phyloP scores from a whole-genome alignment of 2,888 invertebrate species.

The Brachylomia viminalis region DNA sequence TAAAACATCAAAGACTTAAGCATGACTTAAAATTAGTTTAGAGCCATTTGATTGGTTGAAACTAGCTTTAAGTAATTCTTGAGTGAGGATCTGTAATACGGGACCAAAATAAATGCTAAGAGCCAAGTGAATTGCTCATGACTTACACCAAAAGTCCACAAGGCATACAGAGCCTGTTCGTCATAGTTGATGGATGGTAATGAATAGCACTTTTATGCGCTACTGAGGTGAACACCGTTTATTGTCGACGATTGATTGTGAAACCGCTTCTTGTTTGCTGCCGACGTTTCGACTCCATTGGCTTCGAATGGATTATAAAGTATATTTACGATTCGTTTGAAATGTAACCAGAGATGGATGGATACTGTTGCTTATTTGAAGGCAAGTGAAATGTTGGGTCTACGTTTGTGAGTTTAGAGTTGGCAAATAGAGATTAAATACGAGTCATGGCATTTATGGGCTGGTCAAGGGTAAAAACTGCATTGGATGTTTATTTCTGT shows the following conservation, averaged over 20 bases:
- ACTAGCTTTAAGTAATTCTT: too few relatives aligned
- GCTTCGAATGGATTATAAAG: slow-evolving; percentile 68
- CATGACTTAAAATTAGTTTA: too few relatives aligned
- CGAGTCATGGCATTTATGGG: background rate
- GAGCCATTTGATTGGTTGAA: too few relatives aligned
- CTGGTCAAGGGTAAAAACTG: too few relatives aligned
- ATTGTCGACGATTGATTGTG: slow-evolving; percentile 71
- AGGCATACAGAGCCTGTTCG: slow-evolving; percentile 74
- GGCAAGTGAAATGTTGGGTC: slow-evolving; percentile 48
- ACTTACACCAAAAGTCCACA: slow-evolving; percentile 63
- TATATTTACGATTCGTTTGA: slow-evolving; percentile 64
- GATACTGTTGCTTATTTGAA: slow-evolving; percentile 55
- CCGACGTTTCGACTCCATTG: slow-evolving; percentile 67
- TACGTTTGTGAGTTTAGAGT: slow-evolving; percentile 35
- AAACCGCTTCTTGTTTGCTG: slow-evolving; percentile 66
- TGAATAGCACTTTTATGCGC: slow-evolving; percentile 81
- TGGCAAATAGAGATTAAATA: slow-evolving; percentile 17
- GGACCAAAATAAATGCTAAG: too few relatives aligned
- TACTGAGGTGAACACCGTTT: slow-evolving; percentile 70
- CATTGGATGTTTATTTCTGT: background rate
- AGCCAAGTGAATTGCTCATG: slow-evolving; percentile 45
- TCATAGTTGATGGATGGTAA: slow-evolving; percentile 83
- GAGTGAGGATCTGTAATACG: too few relatives aligned
- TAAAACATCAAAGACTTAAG: slow-evolving; percentile 26
- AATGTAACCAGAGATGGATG: slow-evolving; percentile 59